Conservation (phyloP, 2,113 vertebrate genomes). For the Accipiter cooperii region DNA sequence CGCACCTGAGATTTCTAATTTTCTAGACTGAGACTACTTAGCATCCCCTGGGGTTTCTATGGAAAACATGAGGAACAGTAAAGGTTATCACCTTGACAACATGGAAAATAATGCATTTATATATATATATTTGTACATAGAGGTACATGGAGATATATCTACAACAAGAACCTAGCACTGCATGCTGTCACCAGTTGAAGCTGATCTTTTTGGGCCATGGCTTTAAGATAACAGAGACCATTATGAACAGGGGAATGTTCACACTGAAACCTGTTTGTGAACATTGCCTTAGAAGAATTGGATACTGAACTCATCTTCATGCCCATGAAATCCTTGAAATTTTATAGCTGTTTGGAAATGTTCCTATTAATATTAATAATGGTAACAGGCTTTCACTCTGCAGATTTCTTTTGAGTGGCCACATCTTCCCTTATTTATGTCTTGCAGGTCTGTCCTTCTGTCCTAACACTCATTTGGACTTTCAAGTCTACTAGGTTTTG, state of each 20-base stretch:
- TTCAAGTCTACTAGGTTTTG: not conserved
- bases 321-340: not conserved
- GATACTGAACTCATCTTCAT: not conserved
- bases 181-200: not conserved
- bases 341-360: not conserved
- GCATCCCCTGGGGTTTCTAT: not conserved
- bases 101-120: not conserved
- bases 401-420: not conserved
- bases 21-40: not conserved
- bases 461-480: not conserved
- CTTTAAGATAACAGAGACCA: not conserved
- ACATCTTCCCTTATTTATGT: not conserved
- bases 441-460: not conserved
- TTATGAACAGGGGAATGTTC: not conserved
- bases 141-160: too few relatives aligned
- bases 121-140: too few relatives aligned
- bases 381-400: not conserved
- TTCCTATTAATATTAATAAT: not conserved
- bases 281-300: not conserved
- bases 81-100: not conserved
- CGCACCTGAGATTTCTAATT: not conserved
- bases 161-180: not conserved
- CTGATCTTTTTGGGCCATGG: not conserved
- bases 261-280: not conserved
- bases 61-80: not conserved